Conservation (phyloP, 2,113 vertebrate genomes). For the Rhynchomys soricoides region DNA sequence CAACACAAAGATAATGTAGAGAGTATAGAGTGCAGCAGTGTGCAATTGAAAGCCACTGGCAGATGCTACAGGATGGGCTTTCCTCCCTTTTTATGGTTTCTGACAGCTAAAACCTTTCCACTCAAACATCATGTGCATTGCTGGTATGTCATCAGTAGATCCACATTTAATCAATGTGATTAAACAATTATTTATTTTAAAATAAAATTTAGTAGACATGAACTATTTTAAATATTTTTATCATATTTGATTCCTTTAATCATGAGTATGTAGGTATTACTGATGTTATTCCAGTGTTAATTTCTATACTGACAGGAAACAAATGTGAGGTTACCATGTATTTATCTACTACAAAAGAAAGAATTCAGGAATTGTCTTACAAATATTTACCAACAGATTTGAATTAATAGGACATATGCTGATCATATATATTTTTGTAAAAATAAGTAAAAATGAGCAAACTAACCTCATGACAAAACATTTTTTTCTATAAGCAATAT, state of each 20-base stretch:
- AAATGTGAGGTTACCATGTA: neutral
- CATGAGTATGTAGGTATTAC: neutral
- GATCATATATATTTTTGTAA: neutral
- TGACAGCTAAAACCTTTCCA: neutral
- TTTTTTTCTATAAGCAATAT: neutral
- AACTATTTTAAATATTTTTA: neutral
- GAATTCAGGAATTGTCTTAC: conserved; percentile 1
- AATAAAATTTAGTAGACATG: neutral
- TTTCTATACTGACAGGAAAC: neutral
- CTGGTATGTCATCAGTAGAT: neutral
- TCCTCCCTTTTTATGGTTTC: neutral
- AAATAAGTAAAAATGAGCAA: neutral
- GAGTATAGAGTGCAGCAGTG: neutral
- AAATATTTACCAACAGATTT: conserved; percentile 8
- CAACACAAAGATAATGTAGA: neutral
- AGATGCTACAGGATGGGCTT: neutral
- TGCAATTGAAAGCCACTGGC: neutral
- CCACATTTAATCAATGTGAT: neutral
- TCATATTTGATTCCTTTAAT: neutral
- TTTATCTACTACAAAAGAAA: conserved; percentile 25
- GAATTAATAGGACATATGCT: neutral
- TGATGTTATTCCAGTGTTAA: neutral
- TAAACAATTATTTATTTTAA: neutral
- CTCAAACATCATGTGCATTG: neutral
- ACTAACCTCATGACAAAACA: conserved; percentile 49